These are phyloP conservation scores for Ficedula albicollis DNA, from an alignment of 2,797 vertebrate genomes.

Conservation along the genomic window DNA sequence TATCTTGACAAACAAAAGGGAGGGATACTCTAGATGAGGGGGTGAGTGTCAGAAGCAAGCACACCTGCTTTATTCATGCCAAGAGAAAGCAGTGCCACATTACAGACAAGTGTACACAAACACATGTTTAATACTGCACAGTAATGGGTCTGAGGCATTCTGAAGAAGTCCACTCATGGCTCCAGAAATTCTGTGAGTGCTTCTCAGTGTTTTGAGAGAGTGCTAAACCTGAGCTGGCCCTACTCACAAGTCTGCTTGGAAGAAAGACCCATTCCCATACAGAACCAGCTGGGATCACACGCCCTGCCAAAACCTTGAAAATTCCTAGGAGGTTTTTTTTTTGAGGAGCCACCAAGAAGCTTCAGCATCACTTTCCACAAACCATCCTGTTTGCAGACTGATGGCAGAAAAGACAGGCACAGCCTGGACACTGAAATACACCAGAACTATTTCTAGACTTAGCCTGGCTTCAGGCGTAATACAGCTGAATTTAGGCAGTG, in stretches of 20 bases:
- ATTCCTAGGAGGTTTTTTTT: background rate
- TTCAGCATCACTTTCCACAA: background rate
- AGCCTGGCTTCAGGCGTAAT: background rate
- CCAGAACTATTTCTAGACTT: rapidly evolving
- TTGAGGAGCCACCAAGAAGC: background rate
- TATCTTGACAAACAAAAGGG: background rate
- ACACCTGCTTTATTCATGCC: background rate
- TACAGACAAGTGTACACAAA: background rate
- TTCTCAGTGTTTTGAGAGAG: background rate
- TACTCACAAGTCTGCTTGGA: background rate
- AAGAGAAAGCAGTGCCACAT: background rate
- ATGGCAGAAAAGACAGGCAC: background rate
- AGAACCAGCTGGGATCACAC: background rate
- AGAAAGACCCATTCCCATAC: background rate
- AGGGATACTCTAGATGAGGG: background rate
- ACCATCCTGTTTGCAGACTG: background rate
- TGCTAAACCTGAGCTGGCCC: background rate
- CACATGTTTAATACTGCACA: rapidly evolving
- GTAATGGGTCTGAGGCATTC: background rate
- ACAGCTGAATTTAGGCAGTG: background rate
- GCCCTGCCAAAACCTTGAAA: background rate
- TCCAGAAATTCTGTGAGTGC: background rate
- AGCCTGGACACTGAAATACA: background rate
- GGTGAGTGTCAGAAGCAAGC: background rate
- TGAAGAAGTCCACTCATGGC: background rate